Base-by-base conservation (phyloP, 2,797 vertebrate species). In the Muscicapa striata region DNA sequence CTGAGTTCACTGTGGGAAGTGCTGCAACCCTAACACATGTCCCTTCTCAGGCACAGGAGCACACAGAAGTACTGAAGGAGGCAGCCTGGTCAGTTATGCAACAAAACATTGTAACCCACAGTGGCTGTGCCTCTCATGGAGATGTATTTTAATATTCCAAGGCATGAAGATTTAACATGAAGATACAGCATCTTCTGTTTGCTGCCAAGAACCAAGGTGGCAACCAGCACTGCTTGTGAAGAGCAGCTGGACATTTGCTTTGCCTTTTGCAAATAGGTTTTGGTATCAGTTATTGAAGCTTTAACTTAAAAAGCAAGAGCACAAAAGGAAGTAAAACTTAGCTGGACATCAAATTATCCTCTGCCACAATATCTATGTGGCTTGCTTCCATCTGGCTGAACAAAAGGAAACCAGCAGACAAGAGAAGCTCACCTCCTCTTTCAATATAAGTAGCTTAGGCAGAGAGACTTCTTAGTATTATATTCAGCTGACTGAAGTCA, bases 41-140 rank as follows among this genome's bases (percentile, higher is more conserved):
- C 54, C 58, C 40, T 72, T 58, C 48, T 66, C 38, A 68, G 51
- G 61, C n/a, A 48, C 5, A 87, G 49, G 15, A 64, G 34, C 15
- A 57, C 11, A 68, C 18, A 34, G 32, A 54, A 55, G 20, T 13
- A 55, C 21, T 32, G 10, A 63, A 55, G 23, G 20, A 58, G 30
- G 49, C 13, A 63, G 34, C 16, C 18, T 58, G 68, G 38, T 61
- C 64, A 87, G 13, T 17, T 41, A 36, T 1, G 27, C 59, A 77
- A 48, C 29, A 63, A 51, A 84, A 61, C 8, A 68, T 0, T 45
- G n/a, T 48, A 76, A 21, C 0, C 5, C 49, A 58, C 2, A 4
- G 38, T 15, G 13, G 11, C 7, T 77, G 52, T 59, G 54, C 11
- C 70, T 63, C 52, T 75, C 36, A 7, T 15, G 36, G 22, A 46